A percentile compares a stretch with the other conserved stretches of the same genome.
Evolutionary conservation across 2,797 vertebrate genomes (phyloP).

Genomic region (Megalops cyprinoides): DNA sequence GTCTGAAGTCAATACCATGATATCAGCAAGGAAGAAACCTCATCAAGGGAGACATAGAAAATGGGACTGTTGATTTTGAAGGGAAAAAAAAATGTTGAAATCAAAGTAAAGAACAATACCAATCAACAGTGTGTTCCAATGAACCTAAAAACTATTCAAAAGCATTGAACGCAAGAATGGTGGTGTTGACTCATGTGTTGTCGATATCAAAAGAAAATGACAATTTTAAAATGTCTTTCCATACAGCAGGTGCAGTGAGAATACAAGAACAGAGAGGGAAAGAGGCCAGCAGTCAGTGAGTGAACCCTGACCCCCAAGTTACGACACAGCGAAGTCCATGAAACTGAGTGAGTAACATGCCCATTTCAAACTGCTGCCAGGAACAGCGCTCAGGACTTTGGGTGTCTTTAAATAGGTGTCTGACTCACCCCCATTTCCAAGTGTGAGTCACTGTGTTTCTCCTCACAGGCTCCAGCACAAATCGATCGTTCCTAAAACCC

Average conservation of each 20-base stretch:
- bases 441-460: conserved; percentile 50
- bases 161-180: not conserved
- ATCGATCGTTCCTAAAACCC: conserved; percentile 68
- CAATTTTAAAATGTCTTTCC: too few species aligned
- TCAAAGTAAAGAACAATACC: too few species aligned
- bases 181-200: not conserved
- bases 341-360: not conserved
- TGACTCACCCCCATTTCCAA: not conserved
- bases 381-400: conserved; percentile 42
- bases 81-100: too few species aligned
- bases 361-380: not conserved
- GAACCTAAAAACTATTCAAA: not conserved
- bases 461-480: conserved; percentile 59
- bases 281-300: not conserved
- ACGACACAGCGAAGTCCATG: not conserved
- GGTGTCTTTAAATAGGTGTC: not conserved
- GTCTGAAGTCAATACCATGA: too few species aligned
- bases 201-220: not conserved
- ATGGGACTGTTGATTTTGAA: too few species aligned
- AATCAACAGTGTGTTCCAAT: too few species aligned
- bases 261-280: not conserved
- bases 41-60: too few species aligned
- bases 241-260: not conserved
- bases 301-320: not conserved
- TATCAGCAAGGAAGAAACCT: too few species aligned